Evolutionary conservation across 2,888 invertebrate genomes (phyloP).

Genomic region (Cataglyphis cursor): DNA sequence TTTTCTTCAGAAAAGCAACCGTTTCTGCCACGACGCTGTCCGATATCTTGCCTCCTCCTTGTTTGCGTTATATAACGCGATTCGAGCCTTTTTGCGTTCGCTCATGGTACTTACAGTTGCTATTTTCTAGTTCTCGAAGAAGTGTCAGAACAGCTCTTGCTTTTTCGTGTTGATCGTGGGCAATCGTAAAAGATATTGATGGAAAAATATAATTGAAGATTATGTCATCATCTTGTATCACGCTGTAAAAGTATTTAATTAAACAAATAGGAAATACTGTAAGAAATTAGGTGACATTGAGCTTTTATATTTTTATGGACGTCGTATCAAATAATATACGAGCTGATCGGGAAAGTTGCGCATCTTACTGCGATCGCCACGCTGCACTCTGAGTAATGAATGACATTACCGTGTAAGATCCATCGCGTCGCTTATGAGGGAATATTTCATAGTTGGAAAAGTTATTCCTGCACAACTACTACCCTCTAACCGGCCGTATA

Average conservation of each 20-base stretch:
- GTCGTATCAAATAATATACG: slow-evolving; percentile 71
- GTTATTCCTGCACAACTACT: slow-evolving; percentile 63
- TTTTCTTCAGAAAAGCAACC: slow-evolving; percentile 14
- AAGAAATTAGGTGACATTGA: slow-evolving; percentile 39
- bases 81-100: slow-evolving; percentile 4
- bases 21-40: slow-evolving; percentile 22
- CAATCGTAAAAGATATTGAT: neutral
- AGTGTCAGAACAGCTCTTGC: neutral
- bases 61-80: neutral
- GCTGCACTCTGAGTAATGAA: slow-evolving; percentile 71
- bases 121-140: slow-evolving; percentile 13
- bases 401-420: slow-evolving; percentile 72
- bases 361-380: slow-evolving; percentile 55
- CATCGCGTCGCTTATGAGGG: slow-evolving; percentile 74
- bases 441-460: slow-evolving; percentile 80
- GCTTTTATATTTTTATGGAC: neutral
- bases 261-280: slow-evolving; percentile 23
- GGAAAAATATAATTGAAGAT: slow-evolving; percentile 20
- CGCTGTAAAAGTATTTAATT: neutral
- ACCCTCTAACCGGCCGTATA: slow-evolving; percentile 71
- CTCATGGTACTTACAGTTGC: slow-evolving; percentile 3
- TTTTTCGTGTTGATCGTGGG: neutral
- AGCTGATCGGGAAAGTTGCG: slow-evolving; percentile 71
- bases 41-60: slow-evolving; percentile 32
- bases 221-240: neutral